Evolutionary conservation across 2,113 vertebrate species (phyloP).

Genomic region (Smithornis capensis): DNA sequence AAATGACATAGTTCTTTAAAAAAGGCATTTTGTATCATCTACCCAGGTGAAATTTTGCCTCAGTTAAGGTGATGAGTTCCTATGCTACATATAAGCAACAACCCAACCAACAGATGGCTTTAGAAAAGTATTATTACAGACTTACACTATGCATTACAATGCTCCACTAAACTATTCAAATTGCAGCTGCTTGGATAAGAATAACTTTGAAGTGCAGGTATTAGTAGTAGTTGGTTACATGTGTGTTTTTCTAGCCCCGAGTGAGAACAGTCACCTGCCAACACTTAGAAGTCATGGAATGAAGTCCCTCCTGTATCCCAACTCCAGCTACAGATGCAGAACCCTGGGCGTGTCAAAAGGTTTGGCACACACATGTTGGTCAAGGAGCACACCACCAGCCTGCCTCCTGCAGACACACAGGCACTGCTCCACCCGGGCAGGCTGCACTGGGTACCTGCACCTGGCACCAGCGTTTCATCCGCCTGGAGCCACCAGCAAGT

Average conservation of each 20-base stretch:
- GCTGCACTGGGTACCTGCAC: rapidly evolving
- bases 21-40: neutral
- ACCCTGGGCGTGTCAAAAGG: rapidly evolving
- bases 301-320: rapidly evolving
- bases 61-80: neutral
- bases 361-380: neutral
- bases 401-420: neutral
- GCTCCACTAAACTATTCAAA: neutral
- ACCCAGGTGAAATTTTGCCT: neutral
- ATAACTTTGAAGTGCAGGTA: neutral
- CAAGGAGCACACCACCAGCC: rapidly evolving
- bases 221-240: neutral
- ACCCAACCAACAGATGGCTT: neutral
- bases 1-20: neutral
- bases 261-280: rapidly evolving
- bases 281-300: rapidly evolving
- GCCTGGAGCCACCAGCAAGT: rapidly evolving
- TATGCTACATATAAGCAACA: neutral
- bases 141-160: neutral
- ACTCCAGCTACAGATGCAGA: neutral
- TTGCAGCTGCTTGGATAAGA: neutral
- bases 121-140: neutral
- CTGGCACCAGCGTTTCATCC: rapidly evolving
- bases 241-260: neutral
- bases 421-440: neutral